Base-by-base conservation (phyloP, 2,797 vertebrate genomes). In the Apogon hyalosoma region DNA sequence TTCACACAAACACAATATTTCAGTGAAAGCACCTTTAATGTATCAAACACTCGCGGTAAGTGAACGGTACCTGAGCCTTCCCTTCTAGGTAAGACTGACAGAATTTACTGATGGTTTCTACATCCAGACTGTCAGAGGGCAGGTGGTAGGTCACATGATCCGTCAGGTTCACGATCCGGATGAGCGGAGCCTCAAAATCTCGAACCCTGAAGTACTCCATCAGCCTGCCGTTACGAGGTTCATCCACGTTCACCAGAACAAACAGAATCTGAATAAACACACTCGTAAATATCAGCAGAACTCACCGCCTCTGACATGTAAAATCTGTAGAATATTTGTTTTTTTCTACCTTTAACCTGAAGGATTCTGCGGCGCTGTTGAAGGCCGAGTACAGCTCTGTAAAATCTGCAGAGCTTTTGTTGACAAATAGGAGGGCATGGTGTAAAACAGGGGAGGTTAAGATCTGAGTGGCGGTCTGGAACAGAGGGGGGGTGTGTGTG, bases 361-460 rank as follows among this genome's bases (percentile, higher is more conserved):
- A 95, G 36, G 92, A 75, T 8, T 60, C 74, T 0, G 95, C 94
- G 11, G 91, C 85, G 2, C 40, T 62, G 49, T 84, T 84, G 59
- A 96, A 98, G 73, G 94, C 92, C 15, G 83, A 75, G 14, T 94
- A 87, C 70, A 94, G 89, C 21, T 33, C 33, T 9, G 2, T 43
- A 53, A 94, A 96, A 0, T 69, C 73, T 55, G 88, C 73, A 0
- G 90, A 93, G 48, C 84, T 92, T 65, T 62, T 95, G 77, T 95
- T 95, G 78, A 93, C 87, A 66, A 98, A 98, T 33, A 99, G 94
- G 78, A 99, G 80, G 54, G 97, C 94, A 49, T 98, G 97, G 80
- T 88, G 95, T 49, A 88, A 85, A 64, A 97, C 89, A 3, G 92
- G 91, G 11, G 94, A 88, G 59, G 94, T 88, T 56, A 96, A 91